A percentile compares a stretch with the other conserved stretches of the same genome.
Conservation (phyloP, 2,888 invertebrate species). For the Dryadula phaetusa region DNA sequence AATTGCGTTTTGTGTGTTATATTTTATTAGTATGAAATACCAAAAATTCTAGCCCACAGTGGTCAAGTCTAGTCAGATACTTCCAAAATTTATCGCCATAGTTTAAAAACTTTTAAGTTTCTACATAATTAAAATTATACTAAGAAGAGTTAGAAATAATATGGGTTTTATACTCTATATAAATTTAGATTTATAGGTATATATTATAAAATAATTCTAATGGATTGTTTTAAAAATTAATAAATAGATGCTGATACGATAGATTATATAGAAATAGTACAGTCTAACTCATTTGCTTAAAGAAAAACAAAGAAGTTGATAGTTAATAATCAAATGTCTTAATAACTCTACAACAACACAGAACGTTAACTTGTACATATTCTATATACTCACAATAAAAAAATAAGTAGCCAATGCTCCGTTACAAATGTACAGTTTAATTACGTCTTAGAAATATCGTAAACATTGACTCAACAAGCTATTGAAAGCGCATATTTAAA, state of each 20-base stretch:
- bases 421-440: background rate
- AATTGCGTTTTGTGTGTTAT: no score
- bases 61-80: background rate
- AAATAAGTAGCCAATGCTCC: constrained; percentile 1
- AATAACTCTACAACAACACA: background rate
- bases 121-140: no score
- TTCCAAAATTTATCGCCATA: background rate
- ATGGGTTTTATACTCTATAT: no score
- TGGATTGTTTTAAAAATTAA: no score
- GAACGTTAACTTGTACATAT: background rate
- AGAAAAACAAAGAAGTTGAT: background rate
- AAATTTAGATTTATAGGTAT: no score
- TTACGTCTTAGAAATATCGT: constrained; percentile 16
- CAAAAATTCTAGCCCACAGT: background rate
- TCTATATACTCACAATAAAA: constrained; percentile 11
- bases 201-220: no score
- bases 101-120: no score
- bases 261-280: no score
- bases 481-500: constrained; percentile 19
- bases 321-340: background rate
- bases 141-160: no score
- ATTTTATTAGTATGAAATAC: no score
- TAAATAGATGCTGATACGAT: no score
- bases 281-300: no score
- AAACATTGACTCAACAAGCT: constrained; percentile 26